Evolutionary conservation across 1,140 invertebrate species (phyloP), one percentile per base, ranked within the genome.

Genomic region (Sweltsa coloradensis): DNA sequence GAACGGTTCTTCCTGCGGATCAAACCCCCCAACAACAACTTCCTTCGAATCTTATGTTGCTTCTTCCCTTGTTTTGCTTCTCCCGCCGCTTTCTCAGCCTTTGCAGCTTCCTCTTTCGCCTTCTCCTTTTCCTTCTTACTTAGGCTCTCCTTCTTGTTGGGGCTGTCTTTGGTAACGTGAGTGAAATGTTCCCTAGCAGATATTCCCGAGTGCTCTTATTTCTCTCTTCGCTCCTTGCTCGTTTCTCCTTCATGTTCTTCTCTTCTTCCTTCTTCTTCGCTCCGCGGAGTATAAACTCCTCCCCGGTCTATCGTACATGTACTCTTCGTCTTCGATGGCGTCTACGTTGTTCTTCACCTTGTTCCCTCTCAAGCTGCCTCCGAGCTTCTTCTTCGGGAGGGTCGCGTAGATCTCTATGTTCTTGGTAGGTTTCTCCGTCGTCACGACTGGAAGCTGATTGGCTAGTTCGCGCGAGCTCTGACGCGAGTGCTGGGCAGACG

Each of bases 371-470:
- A 13, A 23, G 23, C 27, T 44, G 3, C 24, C 26, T 44, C 42
- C 42, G 26, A 76, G 75, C 60, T 87, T 88, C 63, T 89, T 89
- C 65, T 92, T 93, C 2, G 89, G 89, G 11, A 93, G 60, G 3
- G 89, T 93, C 0, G 87, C 89, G 58, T 93, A 93, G 51, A 92
- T 89, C 65, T 90, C 86, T 41, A 91, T 90, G 57, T 73, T 87
- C 58, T 82, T 84, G 39, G 47, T 58, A 1, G 72, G 65, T 56
- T 75, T 77, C 52, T 75, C 75, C 3, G 67, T 60, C 11, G 66
- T 53, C 37, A 61, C 47, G 29, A 61, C 50, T 37, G 68, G 53
- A 7, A 62, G 53, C 23, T 64, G 66, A 3, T 68, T 60, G 18
- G 78, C 60, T 6, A 79, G 58, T 59, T 82, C 78, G 36, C 72